Percentiles rank a stretch among this genome's conserved stretches.
Evolutionary conservation across 2,113 vertebrate genomes (phyloP).

Genomic region (Dasypus novemcinctus): DNA sequence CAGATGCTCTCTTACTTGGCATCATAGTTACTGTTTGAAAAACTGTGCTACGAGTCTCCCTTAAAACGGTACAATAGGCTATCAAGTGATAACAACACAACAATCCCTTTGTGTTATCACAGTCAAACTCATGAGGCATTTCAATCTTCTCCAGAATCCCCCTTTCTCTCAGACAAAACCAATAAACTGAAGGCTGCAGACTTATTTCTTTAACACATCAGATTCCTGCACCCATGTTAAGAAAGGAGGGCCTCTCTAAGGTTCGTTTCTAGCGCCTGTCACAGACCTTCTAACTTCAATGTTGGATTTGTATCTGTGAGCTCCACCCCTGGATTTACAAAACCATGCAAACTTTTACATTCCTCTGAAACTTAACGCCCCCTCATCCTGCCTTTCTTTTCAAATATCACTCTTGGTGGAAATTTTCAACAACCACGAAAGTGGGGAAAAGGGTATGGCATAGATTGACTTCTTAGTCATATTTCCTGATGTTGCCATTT

Average conservation of each 20-base stretch:
- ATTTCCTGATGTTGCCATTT: constrained; percentile 71
- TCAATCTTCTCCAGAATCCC: not conserved
- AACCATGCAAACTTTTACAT: not conserved
- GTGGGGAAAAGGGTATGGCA: constrained; percentile 45
- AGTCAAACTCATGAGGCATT: not conserved
- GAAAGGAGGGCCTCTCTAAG: not conserved
- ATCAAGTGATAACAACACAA: not conserved
- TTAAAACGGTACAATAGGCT: not conserved
- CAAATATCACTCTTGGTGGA: constrained; percentile 62
- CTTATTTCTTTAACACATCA: not conserved
- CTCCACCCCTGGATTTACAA: not conserved
- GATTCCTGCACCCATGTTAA: not conserved
- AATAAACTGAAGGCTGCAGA: not conserved
- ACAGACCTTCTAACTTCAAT: not conserved
- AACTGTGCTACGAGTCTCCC: not conserved
- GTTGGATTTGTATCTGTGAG: not conserved
- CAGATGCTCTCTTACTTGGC: not conserved
- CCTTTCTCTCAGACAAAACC: constrained; percentile 24
- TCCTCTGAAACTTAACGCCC: constrained; percentile 7
- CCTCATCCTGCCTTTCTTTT: constrained; percentile 11
- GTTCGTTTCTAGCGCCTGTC: not conserved
- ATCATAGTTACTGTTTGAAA: not conserved
- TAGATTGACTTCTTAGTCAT: constrained; percentile 62
- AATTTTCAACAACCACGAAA: constrained; percentile 68
- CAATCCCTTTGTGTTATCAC: not conserved